Conservation (phyloP, 2,113 vertebrate genomes). For the Siphamia tubifer region DNA sequence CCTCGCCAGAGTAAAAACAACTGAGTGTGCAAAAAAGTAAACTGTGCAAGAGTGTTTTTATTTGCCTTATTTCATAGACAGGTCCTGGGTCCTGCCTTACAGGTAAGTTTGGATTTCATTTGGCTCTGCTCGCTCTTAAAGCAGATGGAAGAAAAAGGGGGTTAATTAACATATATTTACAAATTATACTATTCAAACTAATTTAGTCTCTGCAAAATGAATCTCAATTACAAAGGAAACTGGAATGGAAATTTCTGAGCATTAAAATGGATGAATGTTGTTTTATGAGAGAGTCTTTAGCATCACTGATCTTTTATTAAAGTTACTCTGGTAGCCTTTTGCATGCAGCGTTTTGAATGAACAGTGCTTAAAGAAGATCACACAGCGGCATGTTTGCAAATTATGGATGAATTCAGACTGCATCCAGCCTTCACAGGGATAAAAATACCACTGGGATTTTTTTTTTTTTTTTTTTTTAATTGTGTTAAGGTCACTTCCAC, state of each 20-base stretch:
- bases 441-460: constrained; percentile 11
- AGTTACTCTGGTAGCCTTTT: constrained; percentile 50
- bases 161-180: constrained; percentile 80
- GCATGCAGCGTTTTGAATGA: constrained; percentile 41
- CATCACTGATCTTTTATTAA: constrained; percentile 69
- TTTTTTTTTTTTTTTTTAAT: too few relatives aligned
- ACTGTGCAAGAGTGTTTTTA: constrained; percentile 70
- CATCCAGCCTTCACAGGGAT: constrained; percentile 39
- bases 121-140: constrained; percentile 47
- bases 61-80: constrained; percentile 69
- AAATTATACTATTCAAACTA: constrained; percentile 78
- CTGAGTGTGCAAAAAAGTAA: constrained; percentile 78
- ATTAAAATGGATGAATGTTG: constrained; percentile 78
- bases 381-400: constrained; percentile 43
- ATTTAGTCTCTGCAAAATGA: constrained; percentile 71
- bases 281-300: constrained; percentile 66
- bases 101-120: constrained; percentile 79
- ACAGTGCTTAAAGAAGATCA: constrained; percentile 60
- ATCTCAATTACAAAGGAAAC: constrained; percentile 69
- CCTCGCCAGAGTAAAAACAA: constrained; percentile 69
- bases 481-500: constrained; percentile 45
- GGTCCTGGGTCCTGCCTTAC: constrained; percentile 69
- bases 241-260: constrained; percentile 59
- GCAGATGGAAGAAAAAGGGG: constrained; percentile 56
- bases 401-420: constrained; percentile 64